Base-by-base conservation (phyloP, 2,888 invertebrate genomes). In the Drosophila stalkeri region DNA sequence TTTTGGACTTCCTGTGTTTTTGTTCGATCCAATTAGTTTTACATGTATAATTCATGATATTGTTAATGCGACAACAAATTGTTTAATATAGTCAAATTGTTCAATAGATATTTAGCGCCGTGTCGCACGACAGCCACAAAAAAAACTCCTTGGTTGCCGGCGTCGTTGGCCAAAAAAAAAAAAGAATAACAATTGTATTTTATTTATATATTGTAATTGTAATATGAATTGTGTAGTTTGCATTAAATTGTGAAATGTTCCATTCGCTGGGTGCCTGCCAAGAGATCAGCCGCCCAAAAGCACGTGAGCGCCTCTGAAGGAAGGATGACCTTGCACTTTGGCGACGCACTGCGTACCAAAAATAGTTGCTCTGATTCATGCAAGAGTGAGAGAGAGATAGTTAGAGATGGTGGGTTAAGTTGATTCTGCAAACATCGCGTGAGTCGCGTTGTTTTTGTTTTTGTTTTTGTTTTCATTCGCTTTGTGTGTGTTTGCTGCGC, bases 61-160 rank as follows among this genome's bases (percentile, higher is more conserved):
- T 80, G 80, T 80, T 80, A 59, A 73, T 77, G 65, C 54, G 43
- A 71, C 44, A 55, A 41, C 47, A 73, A 80, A 74, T 71, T 75
- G 81, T 84, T 77, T 77, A 89, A 82, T 86, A 75, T 77, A 80
- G 77, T 72, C 65, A 81, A 84, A 76, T 65, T 77, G 74, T 81
- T 84, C 51, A 72, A 70, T 67, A 72, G 47, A 76, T 73, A 67
- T 54, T 52, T 44, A 37, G 39, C 8, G 56, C 52, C 59, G 44
- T 27, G 56, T 8, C 61, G 49, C 31, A 2, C 23, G 62, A 12
- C 55, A 62, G 51, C 47, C 39, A 14, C n/a, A 49, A 31, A 16
- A 31, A 31, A 6, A 37, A 54, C 44, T 72, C 33, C 23, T 39
- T 35, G 49, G 55, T 70, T 64, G 46, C 31, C 55, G 60, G n/a